Conservation (phyloP, 1,140 invertebrate genomes). For the Heterodera schachtii region DNA sequence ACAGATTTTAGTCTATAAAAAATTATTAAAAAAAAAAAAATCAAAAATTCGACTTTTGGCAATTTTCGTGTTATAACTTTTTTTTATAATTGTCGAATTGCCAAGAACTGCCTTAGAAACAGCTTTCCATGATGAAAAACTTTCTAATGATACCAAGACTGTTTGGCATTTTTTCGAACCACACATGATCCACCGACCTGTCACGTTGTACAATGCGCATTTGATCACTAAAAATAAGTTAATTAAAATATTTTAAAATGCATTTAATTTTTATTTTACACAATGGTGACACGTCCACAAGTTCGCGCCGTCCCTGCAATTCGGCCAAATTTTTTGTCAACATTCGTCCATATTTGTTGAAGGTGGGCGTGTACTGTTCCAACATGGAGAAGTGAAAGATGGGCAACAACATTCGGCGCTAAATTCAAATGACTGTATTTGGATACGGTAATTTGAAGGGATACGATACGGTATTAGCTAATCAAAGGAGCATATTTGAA, state of each 20-base stretch:
- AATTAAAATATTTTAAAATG: not conserved
- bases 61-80: too few relatives aligned
- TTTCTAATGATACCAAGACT: too few relatives aligned
- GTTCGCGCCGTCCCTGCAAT: not conserved
- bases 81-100: too few relatives aligned
- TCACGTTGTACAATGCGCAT: not conserved
- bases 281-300: constrained; percentile 4
- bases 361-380: not conserved
- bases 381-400: not conserved
- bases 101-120: too few relatives aligned
- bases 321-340: not conserved
- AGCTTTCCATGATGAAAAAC: too few relatives aligned
- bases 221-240: not conserved
- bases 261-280: constrained; percentile 9
- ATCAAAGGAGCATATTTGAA: too few relatives aligned
- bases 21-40: too few relatives aligned
- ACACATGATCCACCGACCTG: not conserved
- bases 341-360: not conserved
- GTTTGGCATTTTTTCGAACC: too few relatives aligned
- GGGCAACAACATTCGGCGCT: not conserved
- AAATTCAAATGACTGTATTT: not conserved
- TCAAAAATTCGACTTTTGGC: too few relatives aligned
- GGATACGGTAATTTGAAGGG: too few relatives aligned
- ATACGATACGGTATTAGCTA: too few relatives aligned
- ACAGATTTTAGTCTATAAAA: too few relatives aligned